These are phyloP conservation scores for Drosophila kuntzei DNA, from an alignment of 2,888 invertebrate species.

Conservation along the genomic window DNA sequence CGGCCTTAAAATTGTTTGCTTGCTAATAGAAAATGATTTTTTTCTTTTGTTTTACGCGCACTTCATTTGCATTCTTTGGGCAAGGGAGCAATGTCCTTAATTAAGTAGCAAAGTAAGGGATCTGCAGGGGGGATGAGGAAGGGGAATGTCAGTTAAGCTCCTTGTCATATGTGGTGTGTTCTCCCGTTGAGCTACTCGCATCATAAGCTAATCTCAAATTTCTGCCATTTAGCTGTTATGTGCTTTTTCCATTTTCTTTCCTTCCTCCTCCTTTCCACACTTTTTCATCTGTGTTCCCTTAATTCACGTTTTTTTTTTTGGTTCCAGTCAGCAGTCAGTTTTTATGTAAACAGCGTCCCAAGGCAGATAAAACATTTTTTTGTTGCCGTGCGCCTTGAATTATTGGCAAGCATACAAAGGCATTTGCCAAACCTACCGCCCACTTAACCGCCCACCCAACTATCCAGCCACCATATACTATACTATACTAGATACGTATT, in stretches of 20 bases:
- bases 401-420: slow-evolving; percentile 72
- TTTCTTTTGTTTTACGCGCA: slow-evolving; percentile 29
- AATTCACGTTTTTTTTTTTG: slow-evolving; percentile 24
- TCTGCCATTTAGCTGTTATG: slow-evolving; percentile 44
- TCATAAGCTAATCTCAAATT: slow-evolving; percentile 72
- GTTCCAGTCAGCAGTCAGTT: slow-evolving; percentile 55
- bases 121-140: neutral
- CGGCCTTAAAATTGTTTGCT: slow-evolving; percentile 74
- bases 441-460: slow-evolving; percentile 1
- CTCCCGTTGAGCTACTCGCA: slow-evolving; percentile 47
- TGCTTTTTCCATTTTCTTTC: slow-evolving; percentile 20
- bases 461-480: neutral
- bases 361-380: slow-evolving; percentile 68
- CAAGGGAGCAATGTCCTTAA: slow-evolving; percentile 76
- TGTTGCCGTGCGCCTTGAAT: slow-evolving; percentile 47
- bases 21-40: slow-evolving; percentile 76
- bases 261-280: neutral
- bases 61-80: slow-evolving; percentile 71
- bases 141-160: slow-evolving; percentile 31
- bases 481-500: slow-evolving; percentile 20
- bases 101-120: slow-evolving; percentile 63
- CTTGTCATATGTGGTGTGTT: slow-evolving; percentile 67
- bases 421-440: slow-evolving; percentile 48
- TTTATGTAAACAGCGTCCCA: slow-evolving; percentile 68
- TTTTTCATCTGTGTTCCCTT: slow-evolving; percentile 32